Base-by-base conservation (phyloP, 2,888 invertebrate species). In the Caenorhabditis macrosperma region DNA sequence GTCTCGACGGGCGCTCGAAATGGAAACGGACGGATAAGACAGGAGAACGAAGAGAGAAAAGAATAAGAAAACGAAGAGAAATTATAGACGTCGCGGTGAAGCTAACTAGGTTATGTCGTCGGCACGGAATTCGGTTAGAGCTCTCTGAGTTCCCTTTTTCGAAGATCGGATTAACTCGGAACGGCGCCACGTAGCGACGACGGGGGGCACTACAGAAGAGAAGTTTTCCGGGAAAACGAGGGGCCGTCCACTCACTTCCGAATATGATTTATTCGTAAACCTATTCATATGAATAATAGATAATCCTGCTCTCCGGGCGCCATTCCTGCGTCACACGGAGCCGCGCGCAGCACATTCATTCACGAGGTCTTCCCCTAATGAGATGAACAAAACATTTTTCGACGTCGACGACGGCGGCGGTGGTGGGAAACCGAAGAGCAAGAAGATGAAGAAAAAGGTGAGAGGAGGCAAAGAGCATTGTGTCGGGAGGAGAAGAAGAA, bases 361-460 rank as follows among this genome's bases (percentile, higher is more conserved):
- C 69, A 71, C 71, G 30, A 61, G 71, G 48, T 72, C 72, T 20
- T 57, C 44, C n/a, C 24, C 64, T 74, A 74, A 74, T 74, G 74
- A 74, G 64, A 55, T 55, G 71, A 72, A 63, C 46, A 55, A 35
- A 63, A 68, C 41, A 24, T 38, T 48, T 30, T 30, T 44, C n/a
- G n/a, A n/a, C n/a, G n/a, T n/a, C n/a, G n/a, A n/a, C n/a, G n/a
- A n/a, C n/a, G n/a, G n/a, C n/a, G n/a, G n/a, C n/a, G 20, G 50
- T 20, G 9, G 50, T 9, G 12, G 22, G 22, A 2, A 55, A 20
- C 20, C 15, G 35, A 26, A 38, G 46, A 57, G 38, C 46, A 60
- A 35, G 57, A 57, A 57, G 38, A 50, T n/a, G 46, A 22, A 24
- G 22, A 41, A 24, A 35, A 41, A 55, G 35, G 26, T 2, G 52